phyloP scores from a whole-genome alignment of 1,140 invertebrate genomes.

The Ostrea edulis region DNA sequence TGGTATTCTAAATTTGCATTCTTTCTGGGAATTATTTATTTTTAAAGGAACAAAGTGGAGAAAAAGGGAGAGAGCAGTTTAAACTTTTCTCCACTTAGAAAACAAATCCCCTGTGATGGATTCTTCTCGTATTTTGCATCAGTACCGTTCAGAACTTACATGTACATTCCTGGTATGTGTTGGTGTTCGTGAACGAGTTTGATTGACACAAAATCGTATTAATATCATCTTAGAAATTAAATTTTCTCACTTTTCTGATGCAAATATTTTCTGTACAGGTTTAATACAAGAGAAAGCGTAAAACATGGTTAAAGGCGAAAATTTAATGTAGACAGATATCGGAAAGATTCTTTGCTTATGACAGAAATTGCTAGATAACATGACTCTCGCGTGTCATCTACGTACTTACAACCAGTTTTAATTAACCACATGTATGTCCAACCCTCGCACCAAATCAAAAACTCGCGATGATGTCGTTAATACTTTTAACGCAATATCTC shows the following conservation, averaged over 20 bases:
- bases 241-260: neutral
- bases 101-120: no score
- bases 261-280: neutral
- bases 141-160: no score
- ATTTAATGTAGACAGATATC: neutral
- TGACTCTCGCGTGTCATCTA: neutral
- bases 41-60: no score
- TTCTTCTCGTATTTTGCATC: no score
- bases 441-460: neutral
- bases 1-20: no score
- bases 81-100: no score
- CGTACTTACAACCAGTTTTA: neutral
- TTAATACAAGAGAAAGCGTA: neutral
- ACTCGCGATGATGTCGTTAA: neutral
- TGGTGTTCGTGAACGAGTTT: neutral
- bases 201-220: neutral
- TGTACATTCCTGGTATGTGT: no score
- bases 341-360: neutral
- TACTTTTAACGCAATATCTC: neutral
- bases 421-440: slow-evolving; percentile 4
- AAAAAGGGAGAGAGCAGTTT: no score
- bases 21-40: no score
- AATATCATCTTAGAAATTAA: slow-evolving; percentile 14
- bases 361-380: neutral
- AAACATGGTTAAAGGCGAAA: slow-evolving; percentile 1